phyloP scores from a whole-genome alignment of 2,797 vertebrate species.

The Novumbra hubbsi region DNA sequence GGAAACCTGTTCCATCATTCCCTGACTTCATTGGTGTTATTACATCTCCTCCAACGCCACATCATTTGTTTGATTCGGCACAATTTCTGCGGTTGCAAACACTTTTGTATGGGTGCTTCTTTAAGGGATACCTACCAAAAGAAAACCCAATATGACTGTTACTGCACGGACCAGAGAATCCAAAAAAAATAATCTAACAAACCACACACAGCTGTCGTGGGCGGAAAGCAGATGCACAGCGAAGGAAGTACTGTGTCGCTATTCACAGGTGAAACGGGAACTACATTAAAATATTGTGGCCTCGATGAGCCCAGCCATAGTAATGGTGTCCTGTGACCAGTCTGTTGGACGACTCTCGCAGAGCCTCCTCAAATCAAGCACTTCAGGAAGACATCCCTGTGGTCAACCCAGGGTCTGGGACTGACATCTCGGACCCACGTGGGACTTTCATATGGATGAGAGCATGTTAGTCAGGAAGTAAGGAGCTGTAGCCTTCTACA shows the following conservation, averaged over 20 bases:
- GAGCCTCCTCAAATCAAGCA: neutral
- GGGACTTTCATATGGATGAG: neutral
- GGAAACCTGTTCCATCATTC: constrained; percentile 1
- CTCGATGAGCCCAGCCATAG: neutral
- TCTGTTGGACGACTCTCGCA: neutral
- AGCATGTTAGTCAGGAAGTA: neutral
- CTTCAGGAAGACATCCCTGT: neutral
- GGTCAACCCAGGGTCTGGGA: no score
- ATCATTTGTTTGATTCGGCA: neutral
- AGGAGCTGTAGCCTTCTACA: neutral
- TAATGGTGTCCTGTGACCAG: neutral
- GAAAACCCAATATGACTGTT: neutral
- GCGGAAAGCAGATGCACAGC: neutral
- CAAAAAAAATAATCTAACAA: no score
- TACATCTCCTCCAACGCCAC: neutral
- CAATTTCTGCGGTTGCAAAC: neutral
- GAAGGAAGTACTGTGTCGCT: neutral
- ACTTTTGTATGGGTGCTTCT: neutral
- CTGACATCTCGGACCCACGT: no score
- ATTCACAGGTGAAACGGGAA: neutral
- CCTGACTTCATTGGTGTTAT: no score
- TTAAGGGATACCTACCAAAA: neutral
- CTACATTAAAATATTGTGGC: neutral
- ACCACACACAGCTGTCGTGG: neutral
- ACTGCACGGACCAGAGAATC: no score